A percentile compares a stretch with the other conserved stretches of the same genome.
Conservation (phyloP, 1,140 invertebrate genomes). For the Melanaphis sacchari region DNA sequence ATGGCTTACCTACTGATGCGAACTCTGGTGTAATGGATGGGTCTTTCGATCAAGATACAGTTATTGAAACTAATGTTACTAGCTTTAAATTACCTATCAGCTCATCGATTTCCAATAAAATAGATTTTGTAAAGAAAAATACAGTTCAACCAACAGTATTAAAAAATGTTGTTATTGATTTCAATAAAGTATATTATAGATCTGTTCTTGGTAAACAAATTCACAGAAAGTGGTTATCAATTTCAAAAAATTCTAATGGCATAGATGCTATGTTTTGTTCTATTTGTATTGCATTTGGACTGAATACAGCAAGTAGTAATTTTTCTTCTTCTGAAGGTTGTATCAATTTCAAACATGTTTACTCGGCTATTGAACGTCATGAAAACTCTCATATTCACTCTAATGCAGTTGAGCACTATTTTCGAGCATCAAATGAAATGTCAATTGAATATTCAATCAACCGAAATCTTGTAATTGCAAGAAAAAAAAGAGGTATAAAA, state of each 20-base stretch:
- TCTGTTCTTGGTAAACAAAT: neutral
- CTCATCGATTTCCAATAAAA: too few species aligned
- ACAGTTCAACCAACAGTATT: neutral
- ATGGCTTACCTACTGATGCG: too few species aligned
- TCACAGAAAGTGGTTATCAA: neutral
- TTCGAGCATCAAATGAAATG: neutral
- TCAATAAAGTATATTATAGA: slow-evolving; percentile 4
- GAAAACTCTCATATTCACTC: neutral
- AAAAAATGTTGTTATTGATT: neutral
- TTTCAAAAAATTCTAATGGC: neutral
- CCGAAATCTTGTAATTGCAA: neutral
- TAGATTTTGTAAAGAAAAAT: neutral
- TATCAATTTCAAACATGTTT: neutral
- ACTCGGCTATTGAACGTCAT: slow-evolving; percentile 16
- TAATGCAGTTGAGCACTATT: neutral
- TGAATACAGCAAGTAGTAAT: neutral
- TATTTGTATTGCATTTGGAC: slow-evolving; percentile 15
- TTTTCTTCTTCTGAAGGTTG: too few species aligned
- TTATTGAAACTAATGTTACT: too few species aligned
- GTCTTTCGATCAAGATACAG: too few species aligned
- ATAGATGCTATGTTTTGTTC: slow-evolving; percentile 1
- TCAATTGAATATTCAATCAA: neutral
- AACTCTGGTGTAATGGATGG: too few species aligned
- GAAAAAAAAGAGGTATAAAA: neutral
- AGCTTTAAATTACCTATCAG: too few species aligned